Conservation (phyloP, 2,113 vertebrate genomes). For the Furnarius figulus region DNA sequence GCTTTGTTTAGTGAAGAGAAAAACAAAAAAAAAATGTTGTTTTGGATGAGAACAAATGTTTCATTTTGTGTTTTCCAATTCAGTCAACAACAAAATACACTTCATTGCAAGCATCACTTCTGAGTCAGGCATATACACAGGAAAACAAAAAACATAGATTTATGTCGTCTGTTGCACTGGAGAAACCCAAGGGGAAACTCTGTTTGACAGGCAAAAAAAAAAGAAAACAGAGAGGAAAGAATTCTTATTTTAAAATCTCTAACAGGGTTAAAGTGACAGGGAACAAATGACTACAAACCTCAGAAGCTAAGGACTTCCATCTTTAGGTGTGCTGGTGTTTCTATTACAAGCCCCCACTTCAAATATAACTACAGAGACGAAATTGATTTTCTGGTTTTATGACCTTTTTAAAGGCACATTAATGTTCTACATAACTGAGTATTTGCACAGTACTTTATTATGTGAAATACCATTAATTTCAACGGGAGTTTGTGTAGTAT, state of each 20-base stretch:
- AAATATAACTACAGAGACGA: slow-evolving; percentile 9
- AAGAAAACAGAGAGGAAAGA: neutral
- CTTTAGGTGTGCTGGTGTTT: neutral
- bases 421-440: slow-evolving; percentile 30
- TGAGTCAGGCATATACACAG: neutral
- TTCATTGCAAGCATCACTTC: neutral
- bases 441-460: slow-evolving; percentile 58
- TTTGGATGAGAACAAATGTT: slow-evolving; percentile 42
- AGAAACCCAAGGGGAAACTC: neutral
- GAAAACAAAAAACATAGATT: neutral
- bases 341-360: neutral
- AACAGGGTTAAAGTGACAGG: neutral
- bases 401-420: slow-evolving; percentile 41
- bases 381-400: slow-evolving; percentile 34
- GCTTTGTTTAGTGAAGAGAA: slow-evolving; percentile 7
- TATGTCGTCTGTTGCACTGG: neutral
- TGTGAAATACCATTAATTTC: slow-evolving; percentile 64
- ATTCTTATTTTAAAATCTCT: neutral
- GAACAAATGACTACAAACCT: slow-evolving; percentile 1
- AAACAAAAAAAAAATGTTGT: neutral
- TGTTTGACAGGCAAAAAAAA: neutral
- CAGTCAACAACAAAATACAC: slow-evolving; percentile 13
- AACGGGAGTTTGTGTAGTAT: slow-evolving; percentile 45
- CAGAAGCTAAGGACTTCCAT: neutral
- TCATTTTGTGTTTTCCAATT: slow-evolving; percentile 13